Percentiles rank a stretch among this genome's conserved stretches.
These are phyloP conservation scores for Dreissena rostriformis DNA, from an alignment of 1,140 invertebrate species.

Conservation along the genomic window DNA sequence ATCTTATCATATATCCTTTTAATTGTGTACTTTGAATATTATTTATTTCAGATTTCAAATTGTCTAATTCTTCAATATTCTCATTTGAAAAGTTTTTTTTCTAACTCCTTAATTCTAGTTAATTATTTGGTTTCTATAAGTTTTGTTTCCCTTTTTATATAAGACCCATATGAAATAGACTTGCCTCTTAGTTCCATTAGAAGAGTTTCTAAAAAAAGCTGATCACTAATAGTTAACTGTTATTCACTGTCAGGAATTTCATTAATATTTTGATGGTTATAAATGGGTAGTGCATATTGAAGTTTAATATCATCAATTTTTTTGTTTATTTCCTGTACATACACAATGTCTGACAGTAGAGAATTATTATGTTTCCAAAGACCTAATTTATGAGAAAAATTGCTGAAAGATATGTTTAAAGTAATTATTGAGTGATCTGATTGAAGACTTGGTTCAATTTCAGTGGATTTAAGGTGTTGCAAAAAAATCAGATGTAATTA, in stretches of 20 bases:
- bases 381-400: neutral
- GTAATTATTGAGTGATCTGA: neutral
- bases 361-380: constrained; percentile 8
- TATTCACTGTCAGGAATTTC: neutral
- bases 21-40: too few species aligned
- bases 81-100: too few species aligned
- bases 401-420: neutral
- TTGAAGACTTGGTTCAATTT: neutral
- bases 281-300: neutral
- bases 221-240: constrained; percentile 20
- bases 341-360: neutral
- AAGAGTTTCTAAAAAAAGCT: constrained; percentile 20
- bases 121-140: too few species aligned
- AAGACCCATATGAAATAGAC: neutral
- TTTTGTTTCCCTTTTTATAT: too few species aligned
- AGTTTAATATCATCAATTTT: neutral
- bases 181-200: constrained; percentile 37
- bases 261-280: constrained; percentile 26
- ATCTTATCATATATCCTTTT: too few species aligned
- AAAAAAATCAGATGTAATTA: neutral
- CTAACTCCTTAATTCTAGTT: too few species aligned
- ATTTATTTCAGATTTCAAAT: too few species aligned
- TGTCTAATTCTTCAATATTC: too few species aligned
- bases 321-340: too few species aligned
- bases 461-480: too few species aligned